Evolutionary conservation across 2,888 invertebrate species (phyloP).

Genomic region (Oxystoma pomonae): DNA sequence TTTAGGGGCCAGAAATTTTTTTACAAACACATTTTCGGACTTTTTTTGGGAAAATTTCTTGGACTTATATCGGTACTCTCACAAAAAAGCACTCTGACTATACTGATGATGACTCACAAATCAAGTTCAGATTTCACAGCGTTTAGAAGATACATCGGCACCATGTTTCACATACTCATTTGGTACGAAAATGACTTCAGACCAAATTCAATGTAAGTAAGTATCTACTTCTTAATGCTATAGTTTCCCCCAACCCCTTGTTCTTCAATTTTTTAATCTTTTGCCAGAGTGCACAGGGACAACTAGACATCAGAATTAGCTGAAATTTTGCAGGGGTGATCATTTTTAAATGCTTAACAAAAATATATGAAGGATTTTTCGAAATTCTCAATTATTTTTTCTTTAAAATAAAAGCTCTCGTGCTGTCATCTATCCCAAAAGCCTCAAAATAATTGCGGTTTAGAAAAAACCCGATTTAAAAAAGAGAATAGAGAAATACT

Average conservation of each 20-base stretch:
- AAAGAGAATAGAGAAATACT: too few relatives aligned
- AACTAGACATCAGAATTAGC: too few relatives aligned
- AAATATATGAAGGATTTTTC: too few relatives aligned
- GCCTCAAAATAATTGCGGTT: too few relatives aligned
- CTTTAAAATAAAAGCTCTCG: too few relatives aligned
- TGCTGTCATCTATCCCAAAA: too few relatives aligned
- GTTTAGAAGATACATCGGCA: conserved; percentile 74
- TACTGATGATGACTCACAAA: conserved; percentile 67
- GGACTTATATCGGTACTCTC: conserved; percentile 64
- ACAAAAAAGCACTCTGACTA: conserved; percentile 57
- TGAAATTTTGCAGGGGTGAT: too few relatives aligned
- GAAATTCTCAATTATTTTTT: too few relatives aligned
- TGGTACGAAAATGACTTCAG: conserved; percentile 76
- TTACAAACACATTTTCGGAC: conserved; percentile 61
- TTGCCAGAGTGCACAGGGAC: too few relatives aligned
- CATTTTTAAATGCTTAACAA: too few relatives aligned
- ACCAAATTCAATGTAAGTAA: conserved; percentile 42
- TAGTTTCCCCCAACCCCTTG: background rate
- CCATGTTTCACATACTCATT: conserved; percentile 67
- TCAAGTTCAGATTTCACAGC: conserved; percentile 63
- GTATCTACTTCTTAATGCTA: background rate
- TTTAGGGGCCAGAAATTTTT: conserved; percentile 69
- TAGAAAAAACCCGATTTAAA: too few relatives aligned
- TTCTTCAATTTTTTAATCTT: too few relatives aligned
- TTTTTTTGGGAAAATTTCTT: conserved; percentile 66